phyloP scores from a whole-genome alignment of 1,140 invertebrate species.

The Orius insidiosus region DNA sequence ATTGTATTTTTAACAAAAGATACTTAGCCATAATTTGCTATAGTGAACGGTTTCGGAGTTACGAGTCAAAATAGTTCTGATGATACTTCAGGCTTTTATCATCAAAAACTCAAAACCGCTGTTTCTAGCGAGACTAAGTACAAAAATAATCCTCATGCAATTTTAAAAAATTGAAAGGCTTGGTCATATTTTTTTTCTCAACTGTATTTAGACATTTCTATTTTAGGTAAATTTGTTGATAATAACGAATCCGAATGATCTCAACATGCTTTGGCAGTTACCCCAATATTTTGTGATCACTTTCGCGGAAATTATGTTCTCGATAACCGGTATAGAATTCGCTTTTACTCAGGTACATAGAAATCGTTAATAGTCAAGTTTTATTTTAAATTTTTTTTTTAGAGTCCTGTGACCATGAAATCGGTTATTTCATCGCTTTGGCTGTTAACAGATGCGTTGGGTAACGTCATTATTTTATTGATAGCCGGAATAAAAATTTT shows the following conservation, averaged over 20 bases:
- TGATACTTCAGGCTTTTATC: too few species aligned
- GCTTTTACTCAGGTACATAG: constrained; percentile 41
- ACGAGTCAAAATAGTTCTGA: too few species aligned
- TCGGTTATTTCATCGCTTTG: constrained; percentile 77
- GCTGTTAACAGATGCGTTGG: constrained; percentile 76
- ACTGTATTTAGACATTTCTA: too few species aligned
- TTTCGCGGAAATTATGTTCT: constrained; percentile 50
- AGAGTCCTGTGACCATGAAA: constrained; percentile 84
- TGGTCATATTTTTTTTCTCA: background rate
- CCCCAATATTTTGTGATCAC: constrained; percentile 48
- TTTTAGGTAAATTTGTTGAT: constrained; percentile 9
- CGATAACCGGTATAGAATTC: constrained; percentile 55
- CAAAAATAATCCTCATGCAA: too few species aligned
- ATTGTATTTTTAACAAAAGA: too few species aligned
- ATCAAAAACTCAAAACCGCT: too few species aligned
- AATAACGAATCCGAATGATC: constrained; percentile 25
- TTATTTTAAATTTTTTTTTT: constrained; percentile 40
- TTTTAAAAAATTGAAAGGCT: background rate
- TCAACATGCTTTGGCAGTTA: constrained; percentile 39
- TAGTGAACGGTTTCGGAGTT: too few species aligned
- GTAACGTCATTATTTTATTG: constrained; percentile 78
- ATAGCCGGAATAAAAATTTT: constrained; percentile 42
- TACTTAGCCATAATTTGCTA: too few species aligned
- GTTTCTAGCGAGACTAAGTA: too few species aligned
- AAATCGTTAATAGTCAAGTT: too few species aligned